phyloP scores from a whole-genome alignment of 2,113 vertebrate genomes.

The Morone chrysops region DNA sequence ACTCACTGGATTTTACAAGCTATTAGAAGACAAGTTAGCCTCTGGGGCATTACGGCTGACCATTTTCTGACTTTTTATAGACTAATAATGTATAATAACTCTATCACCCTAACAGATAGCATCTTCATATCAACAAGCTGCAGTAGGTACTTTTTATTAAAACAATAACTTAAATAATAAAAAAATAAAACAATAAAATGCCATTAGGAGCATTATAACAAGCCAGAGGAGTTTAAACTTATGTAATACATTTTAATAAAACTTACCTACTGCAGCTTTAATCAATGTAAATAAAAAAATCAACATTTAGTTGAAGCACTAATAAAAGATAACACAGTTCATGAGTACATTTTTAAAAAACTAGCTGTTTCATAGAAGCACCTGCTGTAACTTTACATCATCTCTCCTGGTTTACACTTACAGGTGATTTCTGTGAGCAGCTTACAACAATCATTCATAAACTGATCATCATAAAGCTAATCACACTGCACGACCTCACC shows the following conservation, averaged over 20 bases:
- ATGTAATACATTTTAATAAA: no score
- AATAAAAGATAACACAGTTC: no score
- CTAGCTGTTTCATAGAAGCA: background rate
- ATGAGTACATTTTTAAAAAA: background rate
- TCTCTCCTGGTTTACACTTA: background rate
- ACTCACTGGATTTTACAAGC: background rate
- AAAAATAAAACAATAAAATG: no score
- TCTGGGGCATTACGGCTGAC: background rate
- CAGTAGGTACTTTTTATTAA: no score
- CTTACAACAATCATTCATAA: background rate
- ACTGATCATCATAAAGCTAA: background rate
- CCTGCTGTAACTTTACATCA: background rate
- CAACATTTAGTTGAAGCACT: background rate
- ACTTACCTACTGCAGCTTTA: no score
- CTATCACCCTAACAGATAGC: background rate
- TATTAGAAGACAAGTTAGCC: background rate
- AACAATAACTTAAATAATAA: no score
- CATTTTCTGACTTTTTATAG: background rate
- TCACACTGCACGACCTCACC: no score
- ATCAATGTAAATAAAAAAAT: no score
- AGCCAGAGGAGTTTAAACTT: no score
- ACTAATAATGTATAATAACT: background rate
- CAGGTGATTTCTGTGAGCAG: background rate
- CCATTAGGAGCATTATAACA: no score
- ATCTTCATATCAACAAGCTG: no score